phyloP scores from a whole-genome alignment of 2,888 invertebrate species.

The Vesta saturnalis region DNA sequence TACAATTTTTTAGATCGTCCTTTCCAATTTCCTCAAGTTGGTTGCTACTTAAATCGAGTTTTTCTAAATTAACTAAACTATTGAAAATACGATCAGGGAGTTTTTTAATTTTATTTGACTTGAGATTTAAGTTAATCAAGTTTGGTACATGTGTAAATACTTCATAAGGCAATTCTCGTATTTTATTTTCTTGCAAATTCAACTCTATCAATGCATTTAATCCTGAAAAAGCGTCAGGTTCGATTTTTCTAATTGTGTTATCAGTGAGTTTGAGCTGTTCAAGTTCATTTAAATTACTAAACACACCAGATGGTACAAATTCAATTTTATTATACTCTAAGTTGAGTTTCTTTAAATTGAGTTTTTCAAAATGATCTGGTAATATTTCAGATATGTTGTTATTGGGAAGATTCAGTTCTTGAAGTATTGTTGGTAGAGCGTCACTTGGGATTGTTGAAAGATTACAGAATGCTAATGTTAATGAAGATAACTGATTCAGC shows the following conservation, averaged over 20 bases:
- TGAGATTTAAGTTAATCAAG: constrained; percentile 49
- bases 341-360: constrained; percentile 53
- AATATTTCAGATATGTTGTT: constrained; percentile 51
- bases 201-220: constrained; percentile 50
- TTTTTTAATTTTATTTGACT: constrained; percentile 48
- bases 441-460: constrained; percentile 2
- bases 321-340: constrained; percentile 54
- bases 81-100: constrained; percentile 50
- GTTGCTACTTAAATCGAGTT: constrained; percentile 51
- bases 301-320: constrained; percentile 53
- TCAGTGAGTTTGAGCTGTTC: constrained; percentile 50
- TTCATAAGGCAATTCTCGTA: constrained; percentile 47
- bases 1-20: constrained; percentile 41
- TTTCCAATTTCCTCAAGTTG: constrained; percentile 44
- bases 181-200: constrained; percentile 50
- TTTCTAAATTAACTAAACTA: constrained; percentile 49
- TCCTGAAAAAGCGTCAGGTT: constrained; percentile 54
- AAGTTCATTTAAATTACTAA: constrained; percentile 56
- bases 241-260: constrained; percentile 52
- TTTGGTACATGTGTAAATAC: constrained; percentile 52
- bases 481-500: not conserved
- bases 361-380: constrained; percentile 54
- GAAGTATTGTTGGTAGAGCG: not conserved
- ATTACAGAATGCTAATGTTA: constrained; percentile 17
- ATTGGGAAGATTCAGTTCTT: constrained; percentile 48